Percentiles rank a stretch among this genome's conserved stretches.
Conservation (phyloP, 1,140 invertebrate genomes). For the Eriosoma lanigerum region DNA sequence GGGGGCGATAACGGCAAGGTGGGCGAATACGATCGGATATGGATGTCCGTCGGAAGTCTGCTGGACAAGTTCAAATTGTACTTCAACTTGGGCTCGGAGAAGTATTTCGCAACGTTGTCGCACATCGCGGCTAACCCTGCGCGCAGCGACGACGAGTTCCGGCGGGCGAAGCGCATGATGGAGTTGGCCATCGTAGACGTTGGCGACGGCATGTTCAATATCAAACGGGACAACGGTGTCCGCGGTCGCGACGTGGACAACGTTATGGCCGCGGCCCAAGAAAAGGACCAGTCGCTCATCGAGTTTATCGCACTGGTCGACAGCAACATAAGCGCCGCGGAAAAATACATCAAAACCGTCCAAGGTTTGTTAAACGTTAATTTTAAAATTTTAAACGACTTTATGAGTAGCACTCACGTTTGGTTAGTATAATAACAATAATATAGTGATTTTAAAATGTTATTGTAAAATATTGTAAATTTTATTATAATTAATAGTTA, state of each 20-base stretch:
- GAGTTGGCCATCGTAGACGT: not conserved
- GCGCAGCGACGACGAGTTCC: not conserved
- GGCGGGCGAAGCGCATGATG: not conserved
- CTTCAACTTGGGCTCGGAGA: not conserved
- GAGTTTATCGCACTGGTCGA: slow-evolving; percentile 25
- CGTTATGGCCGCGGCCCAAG: too few species aligned
- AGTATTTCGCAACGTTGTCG: not conserved
- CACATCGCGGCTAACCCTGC: slow-evolving; percentile 3
- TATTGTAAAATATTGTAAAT: too few species aligned
- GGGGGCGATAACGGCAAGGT: not conserved
- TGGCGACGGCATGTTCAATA: not conserved
- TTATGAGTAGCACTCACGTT: slow-evolving; percentile 30
- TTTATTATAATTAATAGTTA: too few species aligned
- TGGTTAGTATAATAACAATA: not conserved
- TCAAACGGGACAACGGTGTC: not conserved
- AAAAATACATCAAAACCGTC: not conserved
- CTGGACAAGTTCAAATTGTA: slow-evolving; percentile 8
- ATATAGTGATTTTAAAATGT: too few species aligned
- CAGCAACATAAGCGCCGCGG: slow-evolving; percentile 24
- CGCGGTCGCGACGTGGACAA: too few species aligned
- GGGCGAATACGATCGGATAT: slow-evolving; percentile 6
- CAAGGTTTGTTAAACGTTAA: not conserved
- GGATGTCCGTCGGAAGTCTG: slow-evolving; percentile 16
- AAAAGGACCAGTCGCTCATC: not conserved
- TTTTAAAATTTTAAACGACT: not conserved